Evolutionary conservation across 2,888 invertebrate genomes (phyloP), one percentile per base, ranked within the genome.

Genomic region (Ypsolopha scabrella): DNA sequence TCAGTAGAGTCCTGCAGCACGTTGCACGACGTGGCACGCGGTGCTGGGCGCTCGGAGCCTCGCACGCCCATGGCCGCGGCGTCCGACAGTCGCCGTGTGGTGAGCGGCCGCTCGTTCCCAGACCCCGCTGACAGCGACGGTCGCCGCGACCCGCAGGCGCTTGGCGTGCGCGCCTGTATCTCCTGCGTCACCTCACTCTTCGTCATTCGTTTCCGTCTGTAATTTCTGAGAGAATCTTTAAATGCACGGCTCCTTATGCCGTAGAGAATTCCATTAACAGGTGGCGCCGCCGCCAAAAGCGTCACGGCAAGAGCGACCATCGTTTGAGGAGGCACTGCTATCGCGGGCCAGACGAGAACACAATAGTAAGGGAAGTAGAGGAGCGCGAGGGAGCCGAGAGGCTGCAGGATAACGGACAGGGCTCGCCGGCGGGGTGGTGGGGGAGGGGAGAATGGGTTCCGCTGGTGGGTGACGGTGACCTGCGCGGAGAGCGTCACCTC

Each of bases 401-500:
- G 88, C 68, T 93, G 93, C 53, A 93, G 78, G 34, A 94, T 91
- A 58, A 90, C 89, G n/a, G 90, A 88, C 8, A 91, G 71, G 7
- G 92, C 91, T 58, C 89, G 87, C 9, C 89, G 82, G 10, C 90
- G 87, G 0, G 91, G 91, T 1, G 91, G 89, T 1, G 90, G 90
- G 35, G 92, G 92, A 46, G 92, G 88, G 57, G 91, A 89, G 70
- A 94, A 93, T 7, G 94, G 94, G 65, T 94, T 94, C 57, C 93
- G 85, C 70, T 94, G 94, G 66, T 93, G 93, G 0, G 93, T 94
- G 61, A 94, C 93, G 48, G 93, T 93, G 58, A 94, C 94, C 80
- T 94, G 94, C 0, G 94, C 94, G 7, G 93, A 93, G 50, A 94
- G 73, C 0, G 94, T 94, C 43, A 94, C 94, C 83, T 94, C 94